Percentiles rank a stretch among this genome's conserved stretches.
Evolutionary conservation across 92 coral and sea anemone species (phyloP).

Genomic region (Virgularia gustaviana): DNA sequence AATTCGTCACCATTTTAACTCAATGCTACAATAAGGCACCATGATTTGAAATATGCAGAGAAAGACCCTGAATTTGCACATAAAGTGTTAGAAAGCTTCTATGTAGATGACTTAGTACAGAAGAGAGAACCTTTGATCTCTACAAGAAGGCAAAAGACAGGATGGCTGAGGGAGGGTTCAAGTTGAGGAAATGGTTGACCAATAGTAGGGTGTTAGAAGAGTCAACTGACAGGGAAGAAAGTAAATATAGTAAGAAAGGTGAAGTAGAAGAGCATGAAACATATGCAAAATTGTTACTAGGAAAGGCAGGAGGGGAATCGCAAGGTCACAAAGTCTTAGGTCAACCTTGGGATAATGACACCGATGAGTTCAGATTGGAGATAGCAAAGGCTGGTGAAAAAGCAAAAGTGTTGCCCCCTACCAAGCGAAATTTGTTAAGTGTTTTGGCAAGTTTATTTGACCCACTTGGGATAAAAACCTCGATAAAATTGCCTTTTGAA

Average conservation of each 20-base stretch:
- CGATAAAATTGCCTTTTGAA: too few relatives aligned
- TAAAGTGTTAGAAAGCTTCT: too few relatives aligned
- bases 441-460: too few relatives aligned
- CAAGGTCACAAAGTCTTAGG: background rate
- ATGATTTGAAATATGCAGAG: too few relatives aligned
- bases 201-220: slow-evolving; percentile 35
- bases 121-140: too few relatives aligned
- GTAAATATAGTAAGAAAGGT: background rate
- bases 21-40: too few relatives aligned
- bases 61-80: too few relatives aligned
- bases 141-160: too few relatives aligned
- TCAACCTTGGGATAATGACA: background rate
- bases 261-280: background rate
- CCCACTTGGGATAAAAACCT: slow-evolving; percentile 13
- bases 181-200: too few relatives aligned
- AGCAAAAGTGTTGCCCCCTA: background rate
- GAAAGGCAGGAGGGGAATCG: background rate
- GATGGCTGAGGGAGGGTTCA: too few relatives aligned
- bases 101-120: too few relatives aligned
- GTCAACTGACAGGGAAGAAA: background rate
- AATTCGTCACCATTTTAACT: too few relatives aligned
- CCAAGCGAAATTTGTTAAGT: slow-evolving; percentile 18
- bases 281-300: slow-evolving; percentile 3
- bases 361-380: background rate
- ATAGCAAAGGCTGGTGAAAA: background rate